Evolutionary conservation across 2,113 vertebrate genomes (phyloP).

Genomic region (Uropsilus gracilis): DNA sequence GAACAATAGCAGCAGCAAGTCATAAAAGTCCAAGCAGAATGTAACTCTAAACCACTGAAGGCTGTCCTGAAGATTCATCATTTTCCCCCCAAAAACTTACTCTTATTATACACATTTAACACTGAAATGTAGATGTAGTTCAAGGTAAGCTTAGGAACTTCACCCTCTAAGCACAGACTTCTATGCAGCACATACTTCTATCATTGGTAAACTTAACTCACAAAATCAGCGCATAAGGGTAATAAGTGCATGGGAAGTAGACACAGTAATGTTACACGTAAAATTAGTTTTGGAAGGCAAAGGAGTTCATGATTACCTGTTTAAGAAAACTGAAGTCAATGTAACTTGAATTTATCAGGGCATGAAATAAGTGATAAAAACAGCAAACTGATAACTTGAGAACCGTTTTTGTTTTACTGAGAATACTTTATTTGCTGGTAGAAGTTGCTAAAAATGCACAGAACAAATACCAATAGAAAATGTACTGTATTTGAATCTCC

Average conservation of each 20-base stretch:
- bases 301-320: constrained; percentile 77
- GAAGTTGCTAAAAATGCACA: constrained; percentile 92
- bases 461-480: constrained; percentile 91
- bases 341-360: constrained; percentile 86
- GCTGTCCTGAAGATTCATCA: constrained; percentile 83
- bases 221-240: constrained; percentile 88
- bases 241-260: constrained; percentile 89
- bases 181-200: constrained; percentile 89
- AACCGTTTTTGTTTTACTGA: constrained; percentile 89
- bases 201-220: constrained; percentile 89
- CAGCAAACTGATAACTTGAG: constrained; percentile 90
- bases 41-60: constrained; percentile 84
- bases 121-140: constrained; percentile 90
- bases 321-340: constrained; percentile 86
- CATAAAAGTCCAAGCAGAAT: constrained; percentile 78
- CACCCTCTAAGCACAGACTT: constrained; percentile 90
- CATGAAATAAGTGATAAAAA: constrained; percentile 89
- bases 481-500: constrained; percentile 87
- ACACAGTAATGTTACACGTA: constrained; percentile 86
- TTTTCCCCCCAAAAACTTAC: constrained; percentile 84
- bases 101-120: constrained; percentile 90
- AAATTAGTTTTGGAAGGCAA: constrained; percentile 84
- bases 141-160: constrained; percentile 89
- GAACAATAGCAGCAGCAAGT: constrained; percentile 84
- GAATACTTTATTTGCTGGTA: constrained; percentile 92